These are phyloP conservation scores for Listrodromus nycthemerus DNA, from an alignment of 2,888 invertebrate species.

Conservation along the genomic window DNA sequence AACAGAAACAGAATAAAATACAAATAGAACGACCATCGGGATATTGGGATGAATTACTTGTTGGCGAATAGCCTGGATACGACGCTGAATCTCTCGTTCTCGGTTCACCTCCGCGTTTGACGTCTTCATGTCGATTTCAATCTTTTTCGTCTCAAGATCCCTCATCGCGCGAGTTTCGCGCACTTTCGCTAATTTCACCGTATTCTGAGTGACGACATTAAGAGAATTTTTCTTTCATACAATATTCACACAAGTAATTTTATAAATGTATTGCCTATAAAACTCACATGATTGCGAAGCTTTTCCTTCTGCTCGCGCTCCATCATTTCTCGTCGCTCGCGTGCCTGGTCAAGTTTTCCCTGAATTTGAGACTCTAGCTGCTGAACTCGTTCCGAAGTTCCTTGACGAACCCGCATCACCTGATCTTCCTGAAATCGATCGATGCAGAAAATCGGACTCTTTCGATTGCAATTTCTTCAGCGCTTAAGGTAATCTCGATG, in stretches of 20 bases:
- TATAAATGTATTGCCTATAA: neutral
- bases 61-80: conserved; percentile 93
- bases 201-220: conserved; percentile 85
- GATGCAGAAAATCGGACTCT: conserved; percentile 45
- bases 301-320: conserved; percentile 92
- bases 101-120: conserved; percentile 93
- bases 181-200: conserved; percentile 88
- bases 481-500: neutral
- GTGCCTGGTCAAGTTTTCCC: conserved; percentile 89
- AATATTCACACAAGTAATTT: neutral
- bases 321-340: conserved; percentile 90
- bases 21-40: neutral
- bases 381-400: conserved; percentile 89
- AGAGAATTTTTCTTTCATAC: conserved; percentile 29
- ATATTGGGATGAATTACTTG: conserved; percentile 87
- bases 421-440: conserved; percentile 88
- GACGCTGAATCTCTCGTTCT: conserved; percentile 93
- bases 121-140: conserved; percentile 89
- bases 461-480: neutral
- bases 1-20: conserved; percentile 47
- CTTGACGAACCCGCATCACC: conserved; percentile 89
- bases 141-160: conserved; percentile 87
- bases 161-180: conserved; percentile 89
- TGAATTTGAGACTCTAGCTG: conserved; percentile 90
- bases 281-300: conserved; percentile 91